These are phyloP conservation scores for Cyclophora punctaria DNA, from an alignment of 2,888 invertebrate genomes.

Conservation along the genomic window DNA sequence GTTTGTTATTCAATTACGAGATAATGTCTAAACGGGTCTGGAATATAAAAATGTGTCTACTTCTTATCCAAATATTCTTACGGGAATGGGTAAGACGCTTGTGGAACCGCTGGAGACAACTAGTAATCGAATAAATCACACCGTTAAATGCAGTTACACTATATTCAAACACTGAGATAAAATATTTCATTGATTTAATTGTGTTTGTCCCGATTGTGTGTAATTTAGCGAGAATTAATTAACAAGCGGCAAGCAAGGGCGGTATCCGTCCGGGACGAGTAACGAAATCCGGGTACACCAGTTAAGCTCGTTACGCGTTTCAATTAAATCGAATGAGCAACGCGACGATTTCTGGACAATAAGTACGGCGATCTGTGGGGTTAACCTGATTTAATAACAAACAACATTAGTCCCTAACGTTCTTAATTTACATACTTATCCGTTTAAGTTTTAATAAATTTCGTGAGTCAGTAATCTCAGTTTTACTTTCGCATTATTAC, in stretches of 20 bases:
- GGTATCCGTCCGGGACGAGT: constrained; percentile 22
- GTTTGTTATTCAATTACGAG: background rate
- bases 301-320: constrained; percentile 38
- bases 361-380: constrained; percentile 16
- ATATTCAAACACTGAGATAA: constrained; percentile 15
- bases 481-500: constrained; percentile 11
- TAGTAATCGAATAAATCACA: too few species aligned
- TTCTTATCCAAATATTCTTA: too few species aligned
- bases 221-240: constrained; percentile 37
- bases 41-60: too few species aligned
- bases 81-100: too few species aligned
- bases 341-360: constrained; percentile 24
- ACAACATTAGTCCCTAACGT: constrained; percentile 17
- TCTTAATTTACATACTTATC: constrained; percentile 6
- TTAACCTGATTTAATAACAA: constrained; percentile 18
- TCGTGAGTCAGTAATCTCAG: constrained; percentile 11
- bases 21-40: too few species aligned
- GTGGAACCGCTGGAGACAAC: too few species aligned
- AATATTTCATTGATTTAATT: constrained; percentile 30
- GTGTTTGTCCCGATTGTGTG: constrained; percentile 27
- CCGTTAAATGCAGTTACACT: too few species aligned
- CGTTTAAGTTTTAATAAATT: constrained; percentile 3
- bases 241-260: constrained; percentile 26
- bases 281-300: constrained; percentile 31
- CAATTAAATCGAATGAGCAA: constrained; percentile 38